Evolutionary conservation across 1,140 invertebrate genomes (phyloP), one percentile per base, ranked within the genome.

Genomic region (Schlechtendalia chinensis): DNA sequence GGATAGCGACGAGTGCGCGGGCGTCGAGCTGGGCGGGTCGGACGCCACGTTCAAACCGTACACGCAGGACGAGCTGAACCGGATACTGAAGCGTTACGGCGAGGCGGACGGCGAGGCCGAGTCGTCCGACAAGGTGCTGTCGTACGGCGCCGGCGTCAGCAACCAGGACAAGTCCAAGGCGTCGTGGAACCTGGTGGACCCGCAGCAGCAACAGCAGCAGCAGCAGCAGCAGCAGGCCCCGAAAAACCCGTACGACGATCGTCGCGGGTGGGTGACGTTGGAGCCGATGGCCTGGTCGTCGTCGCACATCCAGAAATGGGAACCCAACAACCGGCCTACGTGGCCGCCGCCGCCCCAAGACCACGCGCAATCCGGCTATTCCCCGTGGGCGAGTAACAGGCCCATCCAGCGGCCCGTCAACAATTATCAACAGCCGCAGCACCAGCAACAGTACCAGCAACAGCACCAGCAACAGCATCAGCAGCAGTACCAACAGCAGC

Each of bases 231-330:
- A 72, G 29, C 69, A 72, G 47, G 39, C 86, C 82, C 87, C 90
- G 75, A 88, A 89, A 83, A 85, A 87, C 84, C 88, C 89, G 1
- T 89, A 89, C 81, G 90, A 92, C 80, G 90, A 93, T 82, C 88
- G 90, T 82, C 90, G 90, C 79, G 91, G 91, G 0, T 93, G 92
- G 92, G 91, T 93, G 0, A 91, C 91, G 4, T 85, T 93, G 58
- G 91, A 93, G 74, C 91, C 91, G 0, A 88, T 93, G 10, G 91
- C 92, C 1, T 93, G 92, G 92, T 92, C 91, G 0, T 89, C 91
- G 19, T 92, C 91, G 81, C 92, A 93, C 86, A 90, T 93, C 69
- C 91, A 91, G 11, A 93, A 93, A 84, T 93, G 92, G 92, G 90
- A 92, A 79, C 84, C 84, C 3, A 84, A 84, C 67, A 72, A 82